phyloP scores from a whole-genome alignment of 2,797 vertebrate species.

The Nannoperca obscura region DNA sequence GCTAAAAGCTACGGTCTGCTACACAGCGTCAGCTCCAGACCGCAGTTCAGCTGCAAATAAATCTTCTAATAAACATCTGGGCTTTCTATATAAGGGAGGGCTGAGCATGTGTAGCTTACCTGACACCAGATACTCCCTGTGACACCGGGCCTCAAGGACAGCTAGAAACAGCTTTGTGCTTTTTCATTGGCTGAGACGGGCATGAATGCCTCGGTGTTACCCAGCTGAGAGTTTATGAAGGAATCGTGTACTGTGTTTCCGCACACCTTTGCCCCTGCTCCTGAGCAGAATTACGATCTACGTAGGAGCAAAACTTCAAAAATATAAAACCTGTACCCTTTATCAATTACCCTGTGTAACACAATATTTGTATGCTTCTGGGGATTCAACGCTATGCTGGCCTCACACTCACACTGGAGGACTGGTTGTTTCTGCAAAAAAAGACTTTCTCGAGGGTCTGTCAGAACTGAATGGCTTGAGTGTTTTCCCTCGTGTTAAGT shows the following conservation, averaged over 20 bases:
- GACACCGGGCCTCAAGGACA: conserved; percentile 57
- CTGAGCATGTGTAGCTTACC: conserved; percentile 44
- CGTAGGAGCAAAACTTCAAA: conserved; percentile 45
- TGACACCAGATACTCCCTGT: conserved; percentile 72
- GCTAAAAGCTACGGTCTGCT: conserved; percentile 55
- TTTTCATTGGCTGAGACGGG: conserved; percentile 26
- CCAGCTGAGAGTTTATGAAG: conserved; percentile 47
- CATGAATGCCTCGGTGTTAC: conserved; percentile 16
- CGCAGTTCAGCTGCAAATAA: conserved; percentile 53
- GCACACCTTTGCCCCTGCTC: conserved; percentile 29
- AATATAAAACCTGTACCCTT: conserved; percentile 41
- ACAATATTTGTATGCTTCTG: conserved; percentile 52
- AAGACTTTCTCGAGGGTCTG: conserved; percentile 31
- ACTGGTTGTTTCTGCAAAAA: conserved; percentile 34
- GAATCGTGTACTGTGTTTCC: conserved; percentile 43
- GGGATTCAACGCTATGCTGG: conserved; percentile 47
- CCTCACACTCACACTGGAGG: conserved; percentile 39
- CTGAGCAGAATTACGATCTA: conserved; percentile 22
- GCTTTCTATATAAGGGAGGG: conserved; percentile 59
- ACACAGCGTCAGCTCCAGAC: conserved; percentile 43
- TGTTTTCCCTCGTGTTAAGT: conserved; percentile 69
- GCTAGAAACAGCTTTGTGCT: conserved; percentile 17
- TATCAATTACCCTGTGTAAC: conserved; percentile 57
- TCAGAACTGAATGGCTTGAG: conserved; percentile 45
- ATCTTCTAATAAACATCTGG: conserved; percentile 77